These are phyloP conservation scores for Prunella strophiata DNA, from an alignment of 2,797 vertebrate species.

Conservation along the genomic window DNA sequence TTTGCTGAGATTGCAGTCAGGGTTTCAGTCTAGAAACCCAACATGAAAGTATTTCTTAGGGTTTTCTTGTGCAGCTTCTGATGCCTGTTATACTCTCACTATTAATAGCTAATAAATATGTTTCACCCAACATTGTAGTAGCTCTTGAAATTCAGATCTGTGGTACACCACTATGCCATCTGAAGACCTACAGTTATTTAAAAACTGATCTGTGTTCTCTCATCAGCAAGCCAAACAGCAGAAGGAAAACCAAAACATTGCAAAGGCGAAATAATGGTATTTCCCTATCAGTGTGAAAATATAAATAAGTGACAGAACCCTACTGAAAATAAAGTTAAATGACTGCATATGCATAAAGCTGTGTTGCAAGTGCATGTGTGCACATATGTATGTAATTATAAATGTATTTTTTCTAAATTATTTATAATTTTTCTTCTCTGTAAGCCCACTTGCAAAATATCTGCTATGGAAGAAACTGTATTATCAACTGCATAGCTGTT, in stretches of 20 bases:
- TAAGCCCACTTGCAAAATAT: neutral
- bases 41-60: neutral
- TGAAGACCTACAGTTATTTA: neutral
- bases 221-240: neutral
- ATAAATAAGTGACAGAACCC: neutral
- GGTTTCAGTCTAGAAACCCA: neutral
- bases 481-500: neutral
- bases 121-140: neutral
- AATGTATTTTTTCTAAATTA: neutral
- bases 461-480: neutral
- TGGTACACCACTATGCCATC: neutral
- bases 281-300: neutral
- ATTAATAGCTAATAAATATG: neutral
- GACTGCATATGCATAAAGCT: neutral
- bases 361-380: neutral
- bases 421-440: neutral
- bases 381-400: neutral
- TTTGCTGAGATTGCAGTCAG: conserved; percentile 22
- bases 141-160: neutral
- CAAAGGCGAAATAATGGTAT: neutral
- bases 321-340: neutral
- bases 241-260: neutral
- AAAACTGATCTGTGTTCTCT: neutral
- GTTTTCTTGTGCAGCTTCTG: neutral
- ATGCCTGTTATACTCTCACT: neutral